Conservation (phyloP, 1,140 invertebrate genomes). For the Muscidifurax raptorellus region DNA sequence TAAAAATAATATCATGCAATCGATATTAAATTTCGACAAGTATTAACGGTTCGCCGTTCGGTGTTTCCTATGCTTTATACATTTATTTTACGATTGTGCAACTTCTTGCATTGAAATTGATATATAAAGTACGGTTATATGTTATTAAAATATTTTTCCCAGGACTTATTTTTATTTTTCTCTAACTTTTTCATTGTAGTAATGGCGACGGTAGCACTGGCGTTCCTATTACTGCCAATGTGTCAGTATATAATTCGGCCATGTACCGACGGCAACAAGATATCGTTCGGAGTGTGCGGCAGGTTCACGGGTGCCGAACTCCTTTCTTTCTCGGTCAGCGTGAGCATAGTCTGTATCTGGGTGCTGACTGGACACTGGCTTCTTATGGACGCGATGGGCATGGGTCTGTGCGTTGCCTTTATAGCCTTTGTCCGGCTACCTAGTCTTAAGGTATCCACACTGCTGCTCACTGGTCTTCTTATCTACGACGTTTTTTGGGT, state of each 20-base stretch:
- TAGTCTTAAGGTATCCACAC: slow-evolving; percentile 96
- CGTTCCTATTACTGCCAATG: slow-evolving; percentile 96
- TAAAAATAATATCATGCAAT: too few relatives aligned
- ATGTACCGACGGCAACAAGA: slow-evolving; percentile 90
- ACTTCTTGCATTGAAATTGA: too few relatives aligned
- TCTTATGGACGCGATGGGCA: slow-evolving; percentile 98
- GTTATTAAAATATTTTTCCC: not conserved
- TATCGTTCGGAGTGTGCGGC: slow-evolving; percentile 93
- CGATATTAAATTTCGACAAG: not conserved
- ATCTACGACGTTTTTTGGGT: slow-evolving; percentile 99
- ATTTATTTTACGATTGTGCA: too few relatives aligned
- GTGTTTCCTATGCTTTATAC: too few relatives aligned
- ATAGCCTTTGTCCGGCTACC: slow-evolving; percentile 97
- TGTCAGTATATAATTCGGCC: slow-evolving; percentile 96
- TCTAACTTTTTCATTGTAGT: slow-evolving; percentile 79
- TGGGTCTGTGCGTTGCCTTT: slow-evolving; percentile 98
- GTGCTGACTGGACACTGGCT: slow-evolving; percentile 98
- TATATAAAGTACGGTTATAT: too few relatives aligned
- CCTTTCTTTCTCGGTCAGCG: slow-evolving; percentile 92
- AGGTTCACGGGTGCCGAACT: slow-evolving; percentile 95
- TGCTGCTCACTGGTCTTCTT: slow-evolving; percentile 93
- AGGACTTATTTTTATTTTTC: not conserved
- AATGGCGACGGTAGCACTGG: slow-evolving; percentile 96
- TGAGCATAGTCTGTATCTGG: slow-evolving; percentile 97
- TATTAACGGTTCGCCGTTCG: not conserved